phyloP scores from a whole-genome alignment of 2,888 invertebrate species.

The Reticulitermes lucifugus region DNA sequence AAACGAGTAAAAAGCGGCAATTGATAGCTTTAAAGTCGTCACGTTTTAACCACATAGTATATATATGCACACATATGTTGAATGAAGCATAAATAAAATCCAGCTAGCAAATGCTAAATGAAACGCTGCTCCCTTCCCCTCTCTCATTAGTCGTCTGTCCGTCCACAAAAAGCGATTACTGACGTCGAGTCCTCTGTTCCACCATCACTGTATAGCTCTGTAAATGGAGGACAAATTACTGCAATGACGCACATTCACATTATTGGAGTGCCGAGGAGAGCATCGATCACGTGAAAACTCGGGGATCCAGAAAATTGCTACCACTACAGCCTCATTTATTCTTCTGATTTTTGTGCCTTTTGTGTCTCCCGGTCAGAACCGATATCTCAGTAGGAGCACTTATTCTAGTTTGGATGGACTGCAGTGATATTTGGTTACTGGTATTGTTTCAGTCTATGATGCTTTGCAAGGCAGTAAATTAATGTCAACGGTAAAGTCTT shows the following conservation, averaged over 20 bases:
- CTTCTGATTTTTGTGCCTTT: neutral
- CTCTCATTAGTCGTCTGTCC: constrained; percentile 34
- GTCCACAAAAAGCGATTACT: constrained; percentile 39
- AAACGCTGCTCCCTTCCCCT: constrained; percentile 18
- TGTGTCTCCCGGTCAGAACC: neutral
- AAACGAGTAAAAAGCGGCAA: neutral
- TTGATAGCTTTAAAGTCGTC: neutral
- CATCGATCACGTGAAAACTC: constrained; percentile 27
- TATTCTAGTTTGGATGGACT: neutral
- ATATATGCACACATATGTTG: neutral
- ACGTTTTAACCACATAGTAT: neutral
- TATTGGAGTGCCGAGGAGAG: neutral
- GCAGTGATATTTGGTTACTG: neutral
- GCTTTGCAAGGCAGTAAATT: neutral
- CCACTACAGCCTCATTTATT: neutral
- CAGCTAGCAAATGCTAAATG: constrained; percentile 1
- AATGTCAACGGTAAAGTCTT: neutral
- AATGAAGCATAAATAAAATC: constrained; percentile 37
- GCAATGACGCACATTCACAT: constrained; percentile 15
- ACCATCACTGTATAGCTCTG: constrained; percentile 25
- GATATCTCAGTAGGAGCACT: neutral
- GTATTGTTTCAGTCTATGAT: neutral
- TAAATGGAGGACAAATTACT: constrained; percentile 46
- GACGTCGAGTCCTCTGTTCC: constrained; percentile 10
- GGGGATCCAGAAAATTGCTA: neutral